Conservation (phyloP, 2,888 invertebrate genomes). For the Drosophila prostipennis region DNA sequence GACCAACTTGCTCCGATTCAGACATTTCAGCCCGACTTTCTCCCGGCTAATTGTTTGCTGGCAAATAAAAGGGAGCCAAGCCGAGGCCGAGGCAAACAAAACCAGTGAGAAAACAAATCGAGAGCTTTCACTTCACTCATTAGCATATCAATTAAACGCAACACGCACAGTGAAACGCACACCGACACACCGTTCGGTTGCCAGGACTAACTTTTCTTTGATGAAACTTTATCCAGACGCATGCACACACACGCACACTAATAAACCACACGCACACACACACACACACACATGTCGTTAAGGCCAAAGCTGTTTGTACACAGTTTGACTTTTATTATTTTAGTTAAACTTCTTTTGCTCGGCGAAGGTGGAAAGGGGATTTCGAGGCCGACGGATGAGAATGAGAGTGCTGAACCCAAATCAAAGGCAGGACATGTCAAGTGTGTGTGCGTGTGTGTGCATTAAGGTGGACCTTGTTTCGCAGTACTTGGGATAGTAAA, state of each 20-base stretch:
- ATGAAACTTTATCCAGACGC: slow-evolving; percentile 49
- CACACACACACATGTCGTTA: slow-evolving; percentile 49
- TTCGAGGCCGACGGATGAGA: slow-evolving; percentile 2
- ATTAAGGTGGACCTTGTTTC: slow-evolving; percentile 28
- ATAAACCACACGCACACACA: slow-evolving; percentile 6
- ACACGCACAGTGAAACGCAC: slow-evolving; percentile 44
- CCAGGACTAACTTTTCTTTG: slow-evolving; percentile 48
- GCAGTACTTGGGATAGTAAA: too few species aligned
- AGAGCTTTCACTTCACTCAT: slow-evolving; percentile 53
- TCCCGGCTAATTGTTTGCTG: slow-evolving; percentile 30
- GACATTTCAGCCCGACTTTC: slow-evolving; percentile 6
- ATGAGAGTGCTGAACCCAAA: slow-evolving; percentile 55
- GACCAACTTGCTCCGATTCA: background rate
- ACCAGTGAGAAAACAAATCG: slow-evolving; percentile 40
- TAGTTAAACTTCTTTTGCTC: slow-evolving; percentile 65
- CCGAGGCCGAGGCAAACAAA: slow-evolving; percentile 9
- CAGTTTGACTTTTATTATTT: slow-evolving; percentile 76
- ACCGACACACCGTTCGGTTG: slow-evolving; percentile 18
- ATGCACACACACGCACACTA: slow-evolving; percentile 7
- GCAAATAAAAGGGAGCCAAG: slow-evolving; percentile 4
- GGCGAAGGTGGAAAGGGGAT: background rate
- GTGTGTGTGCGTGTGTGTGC: slow-evolving; percentile 19
- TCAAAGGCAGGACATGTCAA: slow-evolving; percentile 61
- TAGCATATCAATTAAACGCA: slow-evolving; percentile 64
- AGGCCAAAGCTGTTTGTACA: slow-evolving; percentile 67